Conservation (phyloP, 2,888 invertebrate genomes). For the Andrena trimmerana region DNA sequence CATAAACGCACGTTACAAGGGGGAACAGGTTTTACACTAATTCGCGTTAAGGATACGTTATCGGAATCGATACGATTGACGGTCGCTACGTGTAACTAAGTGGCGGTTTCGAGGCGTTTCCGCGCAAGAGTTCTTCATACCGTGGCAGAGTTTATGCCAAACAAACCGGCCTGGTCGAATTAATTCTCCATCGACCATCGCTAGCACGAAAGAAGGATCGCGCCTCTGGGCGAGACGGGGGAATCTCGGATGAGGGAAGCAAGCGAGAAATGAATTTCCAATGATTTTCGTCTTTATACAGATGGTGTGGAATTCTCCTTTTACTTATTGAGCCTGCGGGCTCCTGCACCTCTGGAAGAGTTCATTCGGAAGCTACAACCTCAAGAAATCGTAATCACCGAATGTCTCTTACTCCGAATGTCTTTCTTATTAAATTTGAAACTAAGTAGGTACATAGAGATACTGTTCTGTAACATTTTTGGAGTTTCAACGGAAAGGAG, state of each 20-base stretch:
- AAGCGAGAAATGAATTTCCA: background rate
- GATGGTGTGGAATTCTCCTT: too few species aligned
- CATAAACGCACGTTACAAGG: conserved; percentile 45
- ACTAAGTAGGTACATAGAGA: too few species aligned
- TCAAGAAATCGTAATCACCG: too few species aligned
- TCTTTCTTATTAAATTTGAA: too few species aligned
- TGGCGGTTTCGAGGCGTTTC: conserved; percentile 22
- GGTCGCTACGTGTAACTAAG: conserved; percentile 35
- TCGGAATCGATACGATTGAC: conserved; percentile 48
- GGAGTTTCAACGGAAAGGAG: too few species aligned
- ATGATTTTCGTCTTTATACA: background rate
- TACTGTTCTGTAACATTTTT: too few species aligned
- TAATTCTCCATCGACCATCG: conserved; percentile 42
- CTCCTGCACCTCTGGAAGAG: too few species aligned
- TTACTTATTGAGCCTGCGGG: too few species aligned
- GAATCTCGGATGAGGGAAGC: too few species aligned
- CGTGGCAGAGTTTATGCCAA: conserved; percentile 22
- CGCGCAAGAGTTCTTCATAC: background rate
- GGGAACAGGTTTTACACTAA: conserved; percentile 55
- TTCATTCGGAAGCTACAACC: too few species aligned
- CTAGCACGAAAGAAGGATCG: background rate
- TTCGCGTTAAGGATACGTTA: conserved; percentile 53
- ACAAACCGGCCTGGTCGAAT: conserved; percentile 31
- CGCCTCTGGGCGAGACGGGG: background rate
- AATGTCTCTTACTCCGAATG: too few species aligned